Percentiles rank a stretch among this genome's conserved stretches.
Conservation (phyloP, 2,797 vertebrate species). For the Decapterus maruadsi region DNA sequence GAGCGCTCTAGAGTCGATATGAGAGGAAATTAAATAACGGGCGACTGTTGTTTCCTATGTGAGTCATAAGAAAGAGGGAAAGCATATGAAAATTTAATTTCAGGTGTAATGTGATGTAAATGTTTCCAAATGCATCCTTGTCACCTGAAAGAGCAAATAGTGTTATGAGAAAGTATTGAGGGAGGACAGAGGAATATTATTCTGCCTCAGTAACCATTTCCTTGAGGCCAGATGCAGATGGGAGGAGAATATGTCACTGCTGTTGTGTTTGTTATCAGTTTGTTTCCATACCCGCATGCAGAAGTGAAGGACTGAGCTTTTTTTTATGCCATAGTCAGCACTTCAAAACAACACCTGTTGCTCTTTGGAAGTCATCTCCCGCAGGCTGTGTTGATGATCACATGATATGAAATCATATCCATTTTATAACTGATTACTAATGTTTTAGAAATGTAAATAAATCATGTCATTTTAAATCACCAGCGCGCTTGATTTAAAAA, state of each 20-base stretch:
- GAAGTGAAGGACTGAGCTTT: constrained; percentile 34
- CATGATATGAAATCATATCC: not conserved
- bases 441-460: constrained; percentile 11
- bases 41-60: constrained; percentile 34
- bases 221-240: constrained; percentile 39
- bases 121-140: constrained; percentile 15
- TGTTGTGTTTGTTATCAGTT: constrained; percentile 58
- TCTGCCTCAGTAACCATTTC: constrained; percentile 43
- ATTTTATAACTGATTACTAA: constrained; percentile 11
- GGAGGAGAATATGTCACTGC: constrained; percentile 37
- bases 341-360: constrained; percentile 63
- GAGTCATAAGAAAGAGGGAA: constrained; percentile 14
- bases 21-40: constrained; percentile 65
- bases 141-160: constrained; percentile 36
- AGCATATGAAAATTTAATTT: not conserved
- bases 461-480: constrained; percentile 30
- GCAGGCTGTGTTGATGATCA: constrained; percentile 21
- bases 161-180: constrained; percentile 15
- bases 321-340: constrained; percentile 56
- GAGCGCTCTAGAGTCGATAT: constrained; percentile 54
- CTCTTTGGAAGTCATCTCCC: constrained; percentile 25
- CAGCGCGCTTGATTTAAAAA: constrained; percentile 7
- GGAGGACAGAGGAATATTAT: constrained; percentile 48
- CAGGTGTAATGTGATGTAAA: not conserved
- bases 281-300: constrained; percentile 54